These are phyloP conservation scores for Caenorhabditis briggsae DNA, from an alignment of 1,140 invertebrate genomes.

Conservation along the genomic window DNA sequence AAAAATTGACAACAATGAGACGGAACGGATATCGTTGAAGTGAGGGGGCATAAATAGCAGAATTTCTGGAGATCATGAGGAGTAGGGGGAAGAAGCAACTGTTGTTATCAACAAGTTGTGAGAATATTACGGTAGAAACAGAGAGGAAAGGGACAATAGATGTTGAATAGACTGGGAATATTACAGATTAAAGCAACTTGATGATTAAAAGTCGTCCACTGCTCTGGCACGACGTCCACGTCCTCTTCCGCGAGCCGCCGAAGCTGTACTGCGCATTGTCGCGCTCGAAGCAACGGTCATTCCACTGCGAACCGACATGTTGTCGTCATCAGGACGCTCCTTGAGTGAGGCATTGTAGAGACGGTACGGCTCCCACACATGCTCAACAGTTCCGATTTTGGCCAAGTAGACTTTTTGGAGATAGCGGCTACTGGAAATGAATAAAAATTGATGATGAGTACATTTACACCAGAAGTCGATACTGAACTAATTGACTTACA, in stretches of 20 bases:
- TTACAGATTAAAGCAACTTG: background rate
- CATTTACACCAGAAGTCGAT: too few species aligned
- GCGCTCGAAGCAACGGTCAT: background rate
- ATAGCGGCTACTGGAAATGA: conserved; percentile 19
- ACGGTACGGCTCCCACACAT: background rate
- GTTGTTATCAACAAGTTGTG: too few species aligned
- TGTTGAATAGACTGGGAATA: background rate
- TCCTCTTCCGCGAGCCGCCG: conserved; percentile 23
- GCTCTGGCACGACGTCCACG: conserved; percentile 24
- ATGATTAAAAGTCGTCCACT: conserved; percentile 35
- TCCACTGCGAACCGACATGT: conserved; percentile 25
- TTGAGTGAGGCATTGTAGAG: background rate
- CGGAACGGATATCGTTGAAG: too few species aligned
- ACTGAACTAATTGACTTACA: conserved; percentile 80
- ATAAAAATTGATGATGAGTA: background rate
- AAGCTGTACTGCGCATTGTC: background rate
- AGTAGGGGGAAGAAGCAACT: too few species aligned
- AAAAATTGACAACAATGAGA: too few species aligned
- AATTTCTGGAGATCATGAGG: too few species aligned
- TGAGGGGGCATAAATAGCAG: too few species aligned
- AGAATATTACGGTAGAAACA: too few species aligned
- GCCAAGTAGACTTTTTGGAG: conserved; percentile 19
- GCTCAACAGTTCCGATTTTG: background rate
- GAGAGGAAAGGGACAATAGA: too few species aligned
- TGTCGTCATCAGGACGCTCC: background rate